Percentiles rank a stretch among this genome's conserved stretches.
phyloP scores from a whole-genome alignment of 1,140 invertebrate species.

The Bombus fervidus region DNA sequence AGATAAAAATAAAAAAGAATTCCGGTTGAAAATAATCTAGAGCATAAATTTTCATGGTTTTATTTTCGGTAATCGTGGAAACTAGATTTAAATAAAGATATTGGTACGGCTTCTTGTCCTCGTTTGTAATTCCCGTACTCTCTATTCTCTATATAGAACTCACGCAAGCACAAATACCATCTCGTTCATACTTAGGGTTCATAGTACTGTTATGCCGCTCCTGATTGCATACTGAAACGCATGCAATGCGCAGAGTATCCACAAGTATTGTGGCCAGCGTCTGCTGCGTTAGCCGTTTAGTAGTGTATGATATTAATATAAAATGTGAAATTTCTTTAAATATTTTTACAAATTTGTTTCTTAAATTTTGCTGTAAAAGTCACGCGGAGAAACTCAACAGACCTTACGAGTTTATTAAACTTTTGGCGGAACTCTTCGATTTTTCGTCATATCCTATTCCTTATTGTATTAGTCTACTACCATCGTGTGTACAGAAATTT shows the following conservation, averaged over 20 bases:
- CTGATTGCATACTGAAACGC: constrained; percentile 26
- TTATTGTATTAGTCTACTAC: constrained; percentile 13
- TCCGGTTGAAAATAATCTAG: neutral
- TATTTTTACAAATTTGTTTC: neutral
- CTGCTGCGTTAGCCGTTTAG: constrained; percentile 64
- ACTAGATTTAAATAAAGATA: constrained; percentile 46
- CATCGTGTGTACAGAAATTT: constrained; percentile 35
- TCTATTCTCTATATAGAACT: neutral
- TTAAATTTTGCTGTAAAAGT: neutral
- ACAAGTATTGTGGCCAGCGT: constrained; percentile 48
- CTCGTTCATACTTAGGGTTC: neutral
- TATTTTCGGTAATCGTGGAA: constrained; percentile 12
- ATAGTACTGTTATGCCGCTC: constrained; percentile 16
- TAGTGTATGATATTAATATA: constrained; percentile 10
- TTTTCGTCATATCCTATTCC: constrained; percentile 44
- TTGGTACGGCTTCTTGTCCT: constrained; percentile 45
- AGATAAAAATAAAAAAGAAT: neutral
- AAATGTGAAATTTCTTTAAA: constrained; percentile 13
- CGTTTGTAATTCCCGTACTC: constrained; percentile 33
- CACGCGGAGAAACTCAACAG: neutral
- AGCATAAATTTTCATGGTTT: constrained; percentile 9
- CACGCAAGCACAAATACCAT: neutral
- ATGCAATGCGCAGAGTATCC: constrained; percentile 37
- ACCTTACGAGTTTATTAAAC: neutral
- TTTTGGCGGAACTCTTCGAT: constrained; percentile 24